These are phyloP conservation scores for Nemoura dubitans DNA, from an alignment of 2,888 invertebrate species.

Conservation along the genomic window DNA sequence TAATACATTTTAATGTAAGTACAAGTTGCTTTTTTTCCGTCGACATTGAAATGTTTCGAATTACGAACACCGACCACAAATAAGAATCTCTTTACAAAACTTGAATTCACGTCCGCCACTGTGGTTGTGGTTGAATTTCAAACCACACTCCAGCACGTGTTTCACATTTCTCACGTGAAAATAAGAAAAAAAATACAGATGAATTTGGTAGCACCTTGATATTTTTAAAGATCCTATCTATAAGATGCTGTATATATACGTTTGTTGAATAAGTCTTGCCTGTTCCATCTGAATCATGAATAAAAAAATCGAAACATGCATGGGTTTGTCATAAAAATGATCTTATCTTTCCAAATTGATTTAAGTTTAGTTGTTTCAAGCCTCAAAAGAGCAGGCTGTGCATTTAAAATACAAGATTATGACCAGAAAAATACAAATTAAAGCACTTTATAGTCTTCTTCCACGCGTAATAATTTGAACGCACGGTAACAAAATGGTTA, in stretches of 20 bases:
- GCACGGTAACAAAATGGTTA: background rate
- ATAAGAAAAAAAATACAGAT: background rate
- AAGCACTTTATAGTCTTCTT: background rate
- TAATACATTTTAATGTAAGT: background rate
- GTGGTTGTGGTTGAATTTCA: background rate
- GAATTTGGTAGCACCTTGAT: background rate
- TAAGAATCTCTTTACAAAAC: background rate
- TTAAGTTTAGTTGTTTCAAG: background rate
- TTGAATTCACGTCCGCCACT: background rate
- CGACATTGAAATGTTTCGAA: conserved; percentile 7
- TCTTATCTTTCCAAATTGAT: background rate
- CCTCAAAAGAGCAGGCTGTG: background rate
- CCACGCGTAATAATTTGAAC: background rate
- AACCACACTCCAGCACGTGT: background rate
- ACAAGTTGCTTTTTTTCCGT: background rate
- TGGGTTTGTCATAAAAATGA: conserved; percentile 7
- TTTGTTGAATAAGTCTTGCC: background rate
- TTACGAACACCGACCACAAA: background rate
- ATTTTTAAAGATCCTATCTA: background rate
- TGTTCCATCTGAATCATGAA: background rate
- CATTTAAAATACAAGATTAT: background rate
- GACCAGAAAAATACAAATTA: background rate
- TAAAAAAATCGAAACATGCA: conserved; percentile 3
- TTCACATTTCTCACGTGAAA: background rate
- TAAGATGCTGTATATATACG: background rate